Percentiles rank a stretch among this genome's conserved stretches.
These are phyloP conservation scores for Nemotelus nigrinus DNA, from an alignment of 2,888 invertebrate species.

Conservation along the genomic window DNA sequence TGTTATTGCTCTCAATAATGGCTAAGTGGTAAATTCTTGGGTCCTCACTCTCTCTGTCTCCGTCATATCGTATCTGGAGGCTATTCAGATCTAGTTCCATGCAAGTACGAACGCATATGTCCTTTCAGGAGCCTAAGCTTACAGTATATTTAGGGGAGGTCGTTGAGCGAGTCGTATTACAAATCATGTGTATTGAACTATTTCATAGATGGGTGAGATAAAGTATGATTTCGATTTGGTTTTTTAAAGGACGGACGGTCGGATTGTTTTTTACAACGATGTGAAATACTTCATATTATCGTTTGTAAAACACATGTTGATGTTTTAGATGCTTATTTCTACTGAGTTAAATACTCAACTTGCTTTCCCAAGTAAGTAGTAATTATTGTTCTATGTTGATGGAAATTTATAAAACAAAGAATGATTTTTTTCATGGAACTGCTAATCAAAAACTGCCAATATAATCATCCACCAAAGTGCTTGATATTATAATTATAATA, in stretches of 20 bases:
- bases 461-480: background rate
- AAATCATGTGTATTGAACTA: background rate
- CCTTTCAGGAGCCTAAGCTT: background rate
- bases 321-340: no score
- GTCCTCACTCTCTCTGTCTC: background rate
- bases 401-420: no score
- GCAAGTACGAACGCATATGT: background rate
- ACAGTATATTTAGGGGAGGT: background rate
- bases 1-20: conserved; percentile 30
- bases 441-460: background rate
- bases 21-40: conserved; percentile 10
- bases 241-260: background rate
- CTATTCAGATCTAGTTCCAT: background rate
- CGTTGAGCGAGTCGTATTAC: background rate
- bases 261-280: no score
- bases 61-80: background rate
- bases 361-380: no score
- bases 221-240: background rate
- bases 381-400: no score
- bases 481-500: background rate
- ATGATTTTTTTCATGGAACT: no score
- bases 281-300: no score
- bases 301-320: no score
- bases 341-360: no score
- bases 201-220: conserved; percentile 7